Conservation (phyloP, 2,797 vertebrate genomes). For the Tragelaphus oryx region DNA sequence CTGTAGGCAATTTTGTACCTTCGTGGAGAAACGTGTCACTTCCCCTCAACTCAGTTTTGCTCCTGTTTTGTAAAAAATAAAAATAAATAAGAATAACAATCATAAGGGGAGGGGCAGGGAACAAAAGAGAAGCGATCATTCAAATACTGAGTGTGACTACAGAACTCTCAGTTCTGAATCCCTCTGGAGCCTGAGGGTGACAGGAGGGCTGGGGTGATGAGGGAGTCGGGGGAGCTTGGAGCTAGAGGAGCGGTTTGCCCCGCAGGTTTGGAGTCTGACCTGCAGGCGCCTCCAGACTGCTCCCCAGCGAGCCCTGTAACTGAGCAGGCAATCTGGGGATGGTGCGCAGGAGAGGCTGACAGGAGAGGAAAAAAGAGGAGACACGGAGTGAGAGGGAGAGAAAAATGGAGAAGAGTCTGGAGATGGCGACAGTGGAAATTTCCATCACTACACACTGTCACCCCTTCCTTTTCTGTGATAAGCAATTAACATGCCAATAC, state of each 20-base stretch:
- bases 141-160: background rate
- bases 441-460: slow-evolving; percentile 34
- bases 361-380: background rate
- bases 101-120: background rate
- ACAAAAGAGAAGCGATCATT: background rate
- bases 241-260: background rate
- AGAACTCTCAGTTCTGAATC: background rate
- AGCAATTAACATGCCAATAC: slow-evolving; percentile 52
- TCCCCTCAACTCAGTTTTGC: slow-evolving; percentile 61
- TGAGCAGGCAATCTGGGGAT: background rate
- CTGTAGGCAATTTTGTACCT: slow-evolving; percentile 75
- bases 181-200: background rate
- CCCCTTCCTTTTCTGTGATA: slow-evolving; percentile 42
- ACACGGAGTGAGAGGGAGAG: background rate
- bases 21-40: slow-evolving; percentile 69
- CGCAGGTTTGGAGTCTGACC: background rate
- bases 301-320: background rate
- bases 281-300: background rate
- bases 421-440: slow-evolving; percentile 19
- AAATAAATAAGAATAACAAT: slow-evolving; percentile 53
- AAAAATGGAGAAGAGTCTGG: background rate
- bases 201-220: background rate
- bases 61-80: slow-evolving; percentile 71
- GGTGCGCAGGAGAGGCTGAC: background rate
- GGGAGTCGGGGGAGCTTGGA: background rate